Conservation (phyloP, 1,140 invertebrate genomes). For the Cydia strobilella region DNA sequence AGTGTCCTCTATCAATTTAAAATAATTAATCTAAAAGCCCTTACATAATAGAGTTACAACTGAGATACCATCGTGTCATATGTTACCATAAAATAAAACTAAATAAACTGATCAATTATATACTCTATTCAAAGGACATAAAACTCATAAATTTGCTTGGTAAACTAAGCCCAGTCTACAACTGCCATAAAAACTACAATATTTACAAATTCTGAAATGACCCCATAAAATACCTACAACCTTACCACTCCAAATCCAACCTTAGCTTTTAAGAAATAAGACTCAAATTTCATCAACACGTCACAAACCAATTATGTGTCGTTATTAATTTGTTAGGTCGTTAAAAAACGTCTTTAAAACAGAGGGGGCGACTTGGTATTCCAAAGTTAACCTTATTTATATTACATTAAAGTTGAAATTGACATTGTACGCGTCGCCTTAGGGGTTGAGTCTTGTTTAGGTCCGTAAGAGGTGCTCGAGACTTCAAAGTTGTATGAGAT, state of each 20-base stretch:
- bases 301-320: conserved; percentile 7
- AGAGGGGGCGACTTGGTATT: background rate
- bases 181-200: conserved; percentile 27
- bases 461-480: conserved; percentile 7
- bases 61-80: background rate
- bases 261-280: background rate
- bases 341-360: conserved; percentile 30
- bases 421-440: background rate
- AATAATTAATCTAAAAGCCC: background rate
- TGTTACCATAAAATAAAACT: background rate
- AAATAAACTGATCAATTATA: background rate
- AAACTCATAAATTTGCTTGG: background rate
- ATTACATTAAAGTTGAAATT: background rate
- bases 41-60: background rate
- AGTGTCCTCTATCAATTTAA: background rate
- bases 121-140: background rate
- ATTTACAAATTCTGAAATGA: conserved; percentile 29
- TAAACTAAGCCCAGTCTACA: conserved; percentile 8
- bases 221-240: background rate
- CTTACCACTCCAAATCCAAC: background rate
- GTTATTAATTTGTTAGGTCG: conserved; percentile 34
- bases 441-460: conserved; percentile 2
- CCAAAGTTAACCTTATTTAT: background rate
- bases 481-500: conserved; percentile 12
- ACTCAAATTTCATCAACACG: background rate